Evolutionary conservation across 2,797 vertebrate species (phyloP).

Genomic region (Scolopax bukidnonensis): DNA sequence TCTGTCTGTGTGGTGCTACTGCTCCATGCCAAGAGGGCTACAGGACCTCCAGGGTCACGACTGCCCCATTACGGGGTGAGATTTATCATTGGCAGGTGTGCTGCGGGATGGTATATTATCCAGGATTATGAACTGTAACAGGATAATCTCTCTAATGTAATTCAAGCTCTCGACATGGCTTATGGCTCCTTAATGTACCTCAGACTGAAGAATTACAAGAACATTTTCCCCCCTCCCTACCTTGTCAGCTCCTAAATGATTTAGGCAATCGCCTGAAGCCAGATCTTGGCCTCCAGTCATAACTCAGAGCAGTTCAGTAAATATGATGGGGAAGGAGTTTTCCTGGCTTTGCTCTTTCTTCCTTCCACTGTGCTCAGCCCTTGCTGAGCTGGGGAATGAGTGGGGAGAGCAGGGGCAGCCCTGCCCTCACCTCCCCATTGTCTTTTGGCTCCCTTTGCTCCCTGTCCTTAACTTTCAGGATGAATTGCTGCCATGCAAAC

Average conservation of each 20-base stretch:
- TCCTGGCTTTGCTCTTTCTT: slow-evolving; percentile 55
- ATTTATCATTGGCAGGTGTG: slow-evolving; percentile 85
- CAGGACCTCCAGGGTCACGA: slow-evolving; percentile 73
- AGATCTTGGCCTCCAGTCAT: slow-evolving; percentile 86
- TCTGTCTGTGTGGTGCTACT: slow-evolving; percentile 20
- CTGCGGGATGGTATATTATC: slow-evolving; percentile 83
- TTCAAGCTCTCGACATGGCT: slow-evolving; percentile 94
- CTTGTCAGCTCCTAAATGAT: slow-evolving; percentile 93
- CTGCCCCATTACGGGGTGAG: slow-evolving; percentile 79
- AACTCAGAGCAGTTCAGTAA: slow-evolving; percentile 87
- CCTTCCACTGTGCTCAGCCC: slow-evolving; percentile 21
- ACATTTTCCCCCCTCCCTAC: slow-evolving; percentile 81
- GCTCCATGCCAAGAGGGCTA: slow-evolving; percentile 39
- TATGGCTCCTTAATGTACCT: slow-evolving; percentile 99
- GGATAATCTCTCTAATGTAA: slow-evolving; percentile 98
- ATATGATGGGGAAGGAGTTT: slow-evolving; percentile 77
- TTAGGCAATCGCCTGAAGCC: slow-evolving; percentile 88
- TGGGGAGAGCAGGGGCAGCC: background rate
- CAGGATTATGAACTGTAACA: slow-evolving; percentile 97
- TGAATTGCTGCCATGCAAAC: background rate
- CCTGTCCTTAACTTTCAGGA: background rate
- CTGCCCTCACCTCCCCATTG: background rate
- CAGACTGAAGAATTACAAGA: slow-evolving; percentile 93
- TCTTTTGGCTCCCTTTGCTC: background rate
- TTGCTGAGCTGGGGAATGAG: background rate